Base-by-base conservation (phyloP, 2,888 invertebrate species). In the Rhingia rostrata region DNA sequence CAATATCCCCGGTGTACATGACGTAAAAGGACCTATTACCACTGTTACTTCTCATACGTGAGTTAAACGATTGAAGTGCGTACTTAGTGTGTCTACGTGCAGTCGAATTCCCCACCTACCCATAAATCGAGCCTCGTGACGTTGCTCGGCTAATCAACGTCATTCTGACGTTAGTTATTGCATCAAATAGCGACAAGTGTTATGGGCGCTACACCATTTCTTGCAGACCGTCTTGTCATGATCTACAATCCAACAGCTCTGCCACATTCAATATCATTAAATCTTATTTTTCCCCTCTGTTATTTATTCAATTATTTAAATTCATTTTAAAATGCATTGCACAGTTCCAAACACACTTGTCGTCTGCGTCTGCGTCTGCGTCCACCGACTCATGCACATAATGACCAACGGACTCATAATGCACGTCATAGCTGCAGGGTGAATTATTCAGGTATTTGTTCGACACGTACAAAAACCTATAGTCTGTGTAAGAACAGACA, bases 361-460 rank as follows among this genome's bases (percentile, higher is more conserved):
- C 56, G 51, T 45, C 35, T 4, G 37, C 53, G 53, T 51, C 60
- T 37, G 2, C 37, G n/a, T n/a, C 10, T 2, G 14, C 43, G 3
- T 12, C 9, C 7, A 4, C 14, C 6, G 9, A 22, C 4, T 12
- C 22, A 12, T 22, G 22, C 22, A 22, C 22, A 22, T 14, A 45
- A 45, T 41, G 35, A 6, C 47, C 45, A 45, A 56, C 39, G 58
- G 37, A 51, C 63, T 49, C 54, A 14, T 61, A 61, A 67, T 43
- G 75, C 75, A 75, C 81, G 81, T 70, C 75, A 75, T 64, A 60
- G 45, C 53, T 22, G 53, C 10, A 22, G 49, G 22, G 12, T 64
- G 72, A 77, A 67, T 82, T 82, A 82, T 82, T 72, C 82, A 82
- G 75, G 77, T 63, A 77, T 82, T 77, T 73, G 82, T 77, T 63